Evolutionary conservation across 2,888 invertebrate genomes (phyloP).

Genomic region (Scotopteryx bipunctaria): DNA sequence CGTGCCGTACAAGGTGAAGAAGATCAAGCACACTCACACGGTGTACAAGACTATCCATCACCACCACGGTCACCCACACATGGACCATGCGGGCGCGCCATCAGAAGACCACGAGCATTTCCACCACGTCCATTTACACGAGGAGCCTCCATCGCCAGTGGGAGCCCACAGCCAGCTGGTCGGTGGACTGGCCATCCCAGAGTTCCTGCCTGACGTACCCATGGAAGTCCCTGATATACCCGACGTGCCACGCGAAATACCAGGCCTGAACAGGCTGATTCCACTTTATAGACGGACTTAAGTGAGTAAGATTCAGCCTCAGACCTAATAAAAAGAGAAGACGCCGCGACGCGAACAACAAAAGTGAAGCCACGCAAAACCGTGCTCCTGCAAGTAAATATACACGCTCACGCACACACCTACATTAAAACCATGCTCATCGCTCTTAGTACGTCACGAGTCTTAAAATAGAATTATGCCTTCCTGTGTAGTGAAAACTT

Average conservation of each 20-base stretch:
- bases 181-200: constrained; percentile 68
- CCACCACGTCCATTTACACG: constrained; percentile 73
- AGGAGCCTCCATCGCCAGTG: constrained; percentile 46
- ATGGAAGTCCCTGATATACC: constrained; percentile 55
- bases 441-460: no score
- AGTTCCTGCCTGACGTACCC: constrained; percentile 70
- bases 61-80: constrained; percentile 65
- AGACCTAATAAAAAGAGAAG: no score
- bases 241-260: constrained; percentile 38
- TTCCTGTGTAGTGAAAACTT: no score
- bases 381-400: no score
- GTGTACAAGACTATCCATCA: constrained; percentile 87
- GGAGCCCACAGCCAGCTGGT: constrained; percentile 67
- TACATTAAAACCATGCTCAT: no score
- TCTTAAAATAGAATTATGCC: no score
- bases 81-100: constrained; percentile 53
- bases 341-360: no score
- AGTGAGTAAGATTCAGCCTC: no score
- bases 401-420: no score
- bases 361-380: no score
- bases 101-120: constrained; percentile 77
- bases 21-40: constrained; percentile 88
- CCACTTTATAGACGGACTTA: constrained; percentile 60
- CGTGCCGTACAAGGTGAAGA: constrained; percentile 87
- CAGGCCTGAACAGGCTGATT: constrained; percentile 37